A percentile compares a stretch with the other conserved stretches of the same genome.
Evolutionary conservation across 2,113 vertebrate species (phyloP).

Genomic region (Larimichthys crocea): DNA sequence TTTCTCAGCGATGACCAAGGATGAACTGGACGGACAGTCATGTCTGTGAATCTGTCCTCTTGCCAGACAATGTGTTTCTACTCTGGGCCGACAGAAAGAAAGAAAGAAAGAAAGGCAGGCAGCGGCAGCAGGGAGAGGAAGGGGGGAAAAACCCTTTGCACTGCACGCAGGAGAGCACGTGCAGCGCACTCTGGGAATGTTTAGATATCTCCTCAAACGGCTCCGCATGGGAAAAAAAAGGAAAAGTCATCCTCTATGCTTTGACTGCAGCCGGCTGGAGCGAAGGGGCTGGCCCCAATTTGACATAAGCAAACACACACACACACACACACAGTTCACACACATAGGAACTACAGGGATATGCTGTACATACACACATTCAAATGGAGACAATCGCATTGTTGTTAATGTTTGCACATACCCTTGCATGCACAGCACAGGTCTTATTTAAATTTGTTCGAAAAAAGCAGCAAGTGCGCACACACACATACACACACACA

Average conservation of each 20-base stretch:
- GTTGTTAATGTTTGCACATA: slow-evolving; percentile 21
- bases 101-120: neutral
- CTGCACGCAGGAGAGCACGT: slow-evolving; percentile 82
- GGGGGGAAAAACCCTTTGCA: slow-evolving; percentile 52
- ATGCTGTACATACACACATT: slow-evolving; percentile 70
- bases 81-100: slow-evolving; percentile 37
- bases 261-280: slow-evolving; percentile 70
- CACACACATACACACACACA: neutral
- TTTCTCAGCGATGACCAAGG: slow-evolving; percentile 31
- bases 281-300: slow-evolving; percentile 79
- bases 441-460: slow-evolving; percentile 88
- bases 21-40: slow-evolving; percentile 31
- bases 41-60: slow-evolving; percentile 33
- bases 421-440: slow-evolving; percentile 82
- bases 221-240: slow-evolving; percentile 74
- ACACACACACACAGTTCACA: slow-evolving; percentile 78
- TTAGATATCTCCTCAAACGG: slow-evolving; percentile 84
- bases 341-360: slow-evolving; percentile 46
- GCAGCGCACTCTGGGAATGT: slow-evolving; percentile 84
- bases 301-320: slow-evolving; percentile 78
- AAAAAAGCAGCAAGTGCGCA: neutral
- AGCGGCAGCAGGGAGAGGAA: slow-evolving; percentile 3
- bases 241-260: slow-evolving; percentile 74
- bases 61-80: slow-evolving; percentile 73
- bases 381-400: slow-evolving; percentile 13